A percentile compares a stretch with the other conserved stretches of the same genome.
phyloP scores from a whole-genome alignment of 2,888 invertebrate species.

The Noctua fimbriata region DNA sequence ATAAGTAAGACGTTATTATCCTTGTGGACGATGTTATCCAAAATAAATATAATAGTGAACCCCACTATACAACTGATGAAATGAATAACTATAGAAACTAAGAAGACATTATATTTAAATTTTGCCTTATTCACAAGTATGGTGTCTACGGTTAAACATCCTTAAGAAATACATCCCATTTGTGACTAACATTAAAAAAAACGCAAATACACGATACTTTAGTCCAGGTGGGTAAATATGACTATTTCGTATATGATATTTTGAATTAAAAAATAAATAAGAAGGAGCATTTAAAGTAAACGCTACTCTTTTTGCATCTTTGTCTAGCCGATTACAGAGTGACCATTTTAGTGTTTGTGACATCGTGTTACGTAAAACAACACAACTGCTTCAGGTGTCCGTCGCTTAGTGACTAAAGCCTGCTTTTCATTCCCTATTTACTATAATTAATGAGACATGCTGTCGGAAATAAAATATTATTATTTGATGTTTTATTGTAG shows the following conservation, averaged over 20 bases:
- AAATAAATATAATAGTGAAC: neutral
- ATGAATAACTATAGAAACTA: neutral
- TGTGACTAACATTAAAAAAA: constrained; percentile 9
- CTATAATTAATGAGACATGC: no score
- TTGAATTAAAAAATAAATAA: constrained; percentile 11
- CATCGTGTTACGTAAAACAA: neutral
- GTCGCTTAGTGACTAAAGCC: neutral
- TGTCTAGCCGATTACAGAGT: neutral
- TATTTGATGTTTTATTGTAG: no score
- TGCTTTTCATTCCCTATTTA: no score
- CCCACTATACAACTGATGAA: neutral
- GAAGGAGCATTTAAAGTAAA: constrained; percentile 23
- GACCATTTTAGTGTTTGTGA: neutral
- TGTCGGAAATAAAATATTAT: neutral
- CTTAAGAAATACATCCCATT: neutral
- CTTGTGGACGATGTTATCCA: constrained; percentile 1
- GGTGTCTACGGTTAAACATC: neutral
- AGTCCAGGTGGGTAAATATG: constrained; percentile 8
- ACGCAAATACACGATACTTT: constrained; percentile 13
- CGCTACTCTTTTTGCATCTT: constrained; percentile 2
- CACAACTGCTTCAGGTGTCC: neutral
- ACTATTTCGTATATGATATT: constrained; percentile 18
- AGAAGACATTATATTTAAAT: constrained; percentile 3
- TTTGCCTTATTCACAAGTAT: neutral
- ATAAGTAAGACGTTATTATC: constrained; percentile 14